These are phyloP conservation scores for Allobates femoralis DNA, from an alignment of 2,797 vertebrate genomes.

Conservation along the genomic window DNA sequence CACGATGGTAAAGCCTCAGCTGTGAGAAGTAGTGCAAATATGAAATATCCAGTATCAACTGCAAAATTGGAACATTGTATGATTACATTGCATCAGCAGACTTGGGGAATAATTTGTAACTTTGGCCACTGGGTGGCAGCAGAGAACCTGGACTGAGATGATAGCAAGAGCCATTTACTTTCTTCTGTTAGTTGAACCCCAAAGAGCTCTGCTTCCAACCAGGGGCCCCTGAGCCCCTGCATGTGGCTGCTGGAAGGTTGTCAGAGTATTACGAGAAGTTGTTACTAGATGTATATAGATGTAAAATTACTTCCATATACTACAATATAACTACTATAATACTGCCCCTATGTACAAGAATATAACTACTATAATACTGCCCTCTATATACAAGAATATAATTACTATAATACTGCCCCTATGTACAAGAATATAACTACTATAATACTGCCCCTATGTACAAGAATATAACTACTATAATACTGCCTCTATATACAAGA, in stretches of 20 bases:
- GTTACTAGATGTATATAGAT: too few species aligned
- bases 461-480: too few species aligned
- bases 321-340: too few species aligned
- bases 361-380: too few species aligned
- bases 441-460: too few species aligned
- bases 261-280: background rate
- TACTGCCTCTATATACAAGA: too few species aligned
- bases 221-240: background rate
- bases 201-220: background rate
- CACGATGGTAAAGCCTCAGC: background rate
- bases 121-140: conserved; percentile 72
- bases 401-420: too few species aligned
- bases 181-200: background rate
- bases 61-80: background rate
- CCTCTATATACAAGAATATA: too few species aligned
- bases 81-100: background rate
- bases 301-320: too few species aligned
- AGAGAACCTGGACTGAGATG: conserved; percentile 65
- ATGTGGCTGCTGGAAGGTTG: background rate
- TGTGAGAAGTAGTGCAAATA: background rate
- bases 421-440: too few species aligned
- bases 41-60: background rate
- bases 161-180: background rate
- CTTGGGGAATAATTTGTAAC: background rate
- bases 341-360: too few species aligned